Base-by-base conservation (phyloP, 1,140 invertebrate genomes). In the Oreohelix idahoensis region DNA sequence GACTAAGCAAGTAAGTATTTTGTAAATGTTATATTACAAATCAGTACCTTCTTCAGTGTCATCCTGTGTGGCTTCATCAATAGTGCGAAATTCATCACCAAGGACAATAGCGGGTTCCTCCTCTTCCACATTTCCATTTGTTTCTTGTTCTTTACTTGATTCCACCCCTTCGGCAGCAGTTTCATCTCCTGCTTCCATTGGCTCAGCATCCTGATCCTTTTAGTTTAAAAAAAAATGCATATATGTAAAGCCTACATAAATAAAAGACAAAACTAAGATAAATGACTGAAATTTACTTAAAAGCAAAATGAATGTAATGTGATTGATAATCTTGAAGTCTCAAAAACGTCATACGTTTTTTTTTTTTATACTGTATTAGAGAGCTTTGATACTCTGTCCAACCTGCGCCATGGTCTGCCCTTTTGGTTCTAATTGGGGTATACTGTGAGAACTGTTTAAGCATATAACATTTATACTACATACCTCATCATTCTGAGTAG, bases 1-100 rank as follows among this genome's bases (percentile, higher is more conserved):
- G n/a, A n/a, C n/a, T n/a, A n/a, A n/a, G n/a, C n/a, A n/a, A n/a
- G n/a, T n/a, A n/a, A n/a, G n/a, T n/a, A n/a, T 45, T 45, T 45
- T 5, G 42, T 45, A 45, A 8, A 45, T 8, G 15, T 45, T 20
- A 58, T 58, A 20, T 23, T 58, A 58, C 15, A 58, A 20, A 58
- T 20, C 42, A 58, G 26, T 58, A 74, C 76, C 80, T 77, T 84
- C 77, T 29, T 81, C 84, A 29, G 84, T 81, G 79, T 89, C 86
- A 84, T 89, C 87, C 77, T 87, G 83, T 71, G 86, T 83, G 20
- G 84, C 83, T 85, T 89, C 83, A 83, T 88, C 88, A 75, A 89
- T 88, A 74, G 86, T 87, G 83, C 85, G 77, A 58, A 86, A 88
- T 71, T 88, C 87, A 75, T 86, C 84, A n/a, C 83, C 86, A 66